Conservation (phyloP, 2,888 invertebrate species). For the Campoletis raptor region DNA sequence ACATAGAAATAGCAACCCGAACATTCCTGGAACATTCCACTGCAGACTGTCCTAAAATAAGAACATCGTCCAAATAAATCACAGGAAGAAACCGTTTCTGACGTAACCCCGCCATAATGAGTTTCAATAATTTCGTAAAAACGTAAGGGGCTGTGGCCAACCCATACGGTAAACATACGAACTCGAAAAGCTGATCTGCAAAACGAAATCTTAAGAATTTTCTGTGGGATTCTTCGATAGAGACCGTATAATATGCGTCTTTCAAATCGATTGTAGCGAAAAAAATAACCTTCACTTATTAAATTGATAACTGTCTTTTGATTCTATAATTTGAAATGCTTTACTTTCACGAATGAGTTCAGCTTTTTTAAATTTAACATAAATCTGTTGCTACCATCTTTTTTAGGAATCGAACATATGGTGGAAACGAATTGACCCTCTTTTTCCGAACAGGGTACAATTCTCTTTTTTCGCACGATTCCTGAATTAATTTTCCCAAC, state of each 20-base stretch:
- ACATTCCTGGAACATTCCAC: too few species aligned
- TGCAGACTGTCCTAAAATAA: too few species aligned
- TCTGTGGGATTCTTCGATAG: too few species aligned
- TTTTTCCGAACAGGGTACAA: neutral
- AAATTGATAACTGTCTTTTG: neutral
- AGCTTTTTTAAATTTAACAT: constrained; percentile 5
- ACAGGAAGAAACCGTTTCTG: too few species aligned
- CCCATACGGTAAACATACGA: too few species aligned
- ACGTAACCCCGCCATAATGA: too few species aligned
- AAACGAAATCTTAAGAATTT: too few species aligned
- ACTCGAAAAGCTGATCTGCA: too few species aligned
- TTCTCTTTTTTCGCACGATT: neutral
- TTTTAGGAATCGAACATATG: constrained; percentile 2
- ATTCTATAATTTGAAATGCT: neutral
- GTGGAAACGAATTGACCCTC: neutral
- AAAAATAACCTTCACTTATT: neutral
- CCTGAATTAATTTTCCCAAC: neutral
- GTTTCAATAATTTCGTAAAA: too few species aligned
- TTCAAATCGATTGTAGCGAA: neutral
- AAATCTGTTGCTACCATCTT: constrained; percentile 3
- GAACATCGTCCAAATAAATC: too few species aligned
- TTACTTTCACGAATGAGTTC: neutral
- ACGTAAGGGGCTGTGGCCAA: too few species aligned
- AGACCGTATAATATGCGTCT: neutral
- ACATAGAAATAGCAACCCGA: too few species aligned